Evolutionary conservation across 2,797 vertebrate species (phyloP), one percentile per base, ranked within the genome.

Genomic region (Diplodus sargus): DNA sequence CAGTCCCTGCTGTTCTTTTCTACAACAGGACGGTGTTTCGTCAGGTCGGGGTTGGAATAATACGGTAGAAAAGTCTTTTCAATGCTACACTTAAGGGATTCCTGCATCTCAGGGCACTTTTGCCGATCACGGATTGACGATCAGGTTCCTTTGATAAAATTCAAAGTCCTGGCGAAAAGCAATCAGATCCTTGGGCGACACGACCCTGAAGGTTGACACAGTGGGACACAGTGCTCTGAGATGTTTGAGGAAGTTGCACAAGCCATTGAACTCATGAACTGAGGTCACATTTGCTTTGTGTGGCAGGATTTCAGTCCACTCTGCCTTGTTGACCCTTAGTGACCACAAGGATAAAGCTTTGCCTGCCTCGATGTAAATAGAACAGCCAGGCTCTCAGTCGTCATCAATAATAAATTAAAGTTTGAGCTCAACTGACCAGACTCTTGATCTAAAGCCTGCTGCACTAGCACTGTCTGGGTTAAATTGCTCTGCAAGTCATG

Each of bases 401-500:
- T 84, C 70, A 45, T 67, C 51, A 58, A 60, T 39, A 39, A 39
- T 39, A 11, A 39, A 39, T 39, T 39, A 70, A 82, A 84, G 45
- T 42, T 77, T 66, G 42, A 81, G 67, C 60, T 83, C 10, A 68
- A 81, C 53, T 68, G 70, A 84, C 64, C 51, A 57, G 67, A 84
- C 67, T 60, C 74, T 71, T 47, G 67, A 70, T 61, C 59, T 68
- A 69, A 83, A 82, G 51, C 53, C 23, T 2, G 51, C 69, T 70
- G 64, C 61, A 74, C 62, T 15, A 42, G 51, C 56, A 60, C 78
- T 51, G 72, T 81, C 67, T 71, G 71, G 74, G 85, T 89, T 81
- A 86, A 87, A 64, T 70, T 83, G 81, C 65, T 84, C 71, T 75
- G 82, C 53, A 76, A 84, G 57, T 88, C 91, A 92, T 93, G 92